phyloP scores from a whole-genome alignment of 2,888 invertebrate species.

The Scotopteryx bipunctaria region DNA sequence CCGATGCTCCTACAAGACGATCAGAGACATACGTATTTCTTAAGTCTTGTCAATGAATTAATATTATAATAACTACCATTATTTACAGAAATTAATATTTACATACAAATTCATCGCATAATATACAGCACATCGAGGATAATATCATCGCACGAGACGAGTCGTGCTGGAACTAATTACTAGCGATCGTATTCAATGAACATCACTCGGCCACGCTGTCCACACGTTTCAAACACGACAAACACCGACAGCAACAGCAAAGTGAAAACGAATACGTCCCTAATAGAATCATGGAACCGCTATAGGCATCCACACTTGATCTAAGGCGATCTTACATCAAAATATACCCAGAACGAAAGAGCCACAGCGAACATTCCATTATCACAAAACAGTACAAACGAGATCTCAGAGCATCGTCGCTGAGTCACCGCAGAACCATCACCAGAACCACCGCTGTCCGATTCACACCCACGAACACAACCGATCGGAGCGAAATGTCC shows the following conservation, averaged over 20 bases:
- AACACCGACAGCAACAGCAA: not conserved
- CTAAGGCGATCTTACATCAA: conserved; percentile 6
- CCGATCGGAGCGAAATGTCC: not conserved
- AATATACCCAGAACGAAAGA: conserved; percentile 12
- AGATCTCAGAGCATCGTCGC: conserved; percentile 18
- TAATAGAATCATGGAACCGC: not conserved
- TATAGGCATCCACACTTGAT: not conserved
- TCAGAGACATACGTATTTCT: conserved; percentile 19
- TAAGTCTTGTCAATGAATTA: conserved; percentile 27
- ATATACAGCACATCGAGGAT: conserved; percentile 43
- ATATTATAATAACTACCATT: conserved; percentile 24
- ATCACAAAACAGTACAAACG: conserved; percentile 24
- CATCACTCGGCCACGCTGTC: conserved; percentile 1
- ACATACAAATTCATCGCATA: conserved; percentile 38
- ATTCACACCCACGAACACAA: conserved; percentile 2
- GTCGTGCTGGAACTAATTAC: conserved; percentile 3
- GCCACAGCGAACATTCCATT: conserved; percentile 2
- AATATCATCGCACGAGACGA: conserved; percentile 3
- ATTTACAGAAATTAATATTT: conserved; percentile 33
- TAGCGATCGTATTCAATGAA: conserved; percentile 11
- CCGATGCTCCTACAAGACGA: conserved; percentile 9
- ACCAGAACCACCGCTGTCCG: conserved; percentile 6
- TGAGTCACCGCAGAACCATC: conserved; percentile 15
- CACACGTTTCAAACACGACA: not conserved
- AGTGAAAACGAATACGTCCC: not conserved